These are phyloP conservation scores for Gadus macrocephalus DNA, from an alignment of 2,113 vertebrate species.

Conservation along the genomic window DNA sequence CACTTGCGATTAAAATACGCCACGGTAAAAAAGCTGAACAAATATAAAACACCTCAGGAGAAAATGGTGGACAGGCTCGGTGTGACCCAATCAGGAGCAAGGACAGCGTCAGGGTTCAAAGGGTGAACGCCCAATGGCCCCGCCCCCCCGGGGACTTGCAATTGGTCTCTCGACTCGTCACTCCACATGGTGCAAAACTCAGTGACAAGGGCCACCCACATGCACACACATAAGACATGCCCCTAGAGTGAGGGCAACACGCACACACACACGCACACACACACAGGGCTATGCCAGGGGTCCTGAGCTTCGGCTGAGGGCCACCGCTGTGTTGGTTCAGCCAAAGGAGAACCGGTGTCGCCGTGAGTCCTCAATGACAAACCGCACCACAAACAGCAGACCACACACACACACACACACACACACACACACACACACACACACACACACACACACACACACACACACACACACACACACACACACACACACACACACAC, in stretches of 20 bases:
- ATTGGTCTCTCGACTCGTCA: slow-evolving; percentile 44
- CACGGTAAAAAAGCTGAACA: background rate
- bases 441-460: too few species aligned
- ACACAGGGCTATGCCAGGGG: slow-evolving; percentile 28
- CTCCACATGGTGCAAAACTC: slow-evolving; percentile 32
- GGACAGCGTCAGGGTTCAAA: slow-evolving; percentile 14
- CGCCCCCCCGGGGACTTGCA: too few species aligned
- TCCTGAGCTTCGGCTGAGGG: slow-evolving; percentile 15
- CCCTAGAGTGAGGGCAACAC: background rate
- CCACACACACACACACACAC: too few species aligned
- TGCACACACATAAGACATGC: background rate
- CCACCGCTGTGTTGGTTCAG: background rate
- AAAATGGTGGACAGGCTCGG: background rate
- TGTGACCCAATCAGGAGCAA: slow-evolving; percentile 27
- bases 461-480: too few species aligned
- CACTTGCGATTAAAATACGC: background rate
- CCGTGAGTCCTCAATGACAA: slow-evolving; percentile 5
- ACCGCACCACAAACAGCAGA: too few species aligned
- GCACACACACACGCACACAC: slow-evolving; percentile 18
- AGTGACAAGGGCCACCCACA: slow-evolving; percentile 10
- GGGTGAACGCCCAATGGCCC: slow-evolving; percentile 12
- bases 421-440: slow-evolving; percentile 2
- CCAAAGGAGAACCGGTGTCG: slow-evolving; percentile 8
- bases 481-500: too few species aligned
- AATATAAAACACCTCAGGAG: too few species aligned